A percentile compares a stretch with the other conserved stretches of the same genome.
These are phyloP conservation scores for Eidolon helvum DNA, from an alignment of 2,113 vertebrate genomes.

Conservation along the genomic window DNA sequence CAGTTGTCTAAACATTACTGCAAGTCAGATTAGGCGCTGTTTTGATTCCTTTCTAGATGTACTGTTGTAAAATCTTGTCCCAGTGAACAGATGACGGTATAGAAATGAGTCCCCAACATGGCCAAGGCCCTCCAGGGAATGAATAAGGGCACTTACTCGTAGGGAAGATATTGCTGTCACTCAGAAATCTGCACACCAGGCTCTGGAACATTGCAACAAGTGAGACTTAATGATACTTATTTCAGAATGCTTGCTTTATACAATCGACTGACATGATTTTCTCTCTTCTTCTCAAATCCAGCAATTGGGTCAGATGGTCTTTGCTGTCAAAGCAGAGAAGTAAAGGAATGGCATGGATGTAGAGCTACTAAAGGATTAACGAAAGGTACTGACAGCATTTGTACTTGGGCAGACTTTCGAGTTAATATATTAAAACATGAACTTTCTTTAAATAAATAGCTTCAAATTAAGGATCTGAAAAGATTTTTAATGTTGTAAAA, in stretches of 20 bases:
- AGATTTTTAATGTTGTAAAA: background rate
- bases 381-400: slow-evolving; percentile 87
- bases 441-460: background rate
- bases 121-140: background rate
- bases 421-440: background rate
- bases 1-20: background rate
- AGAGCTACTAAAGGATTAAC: slow-evolving; percentile 92
- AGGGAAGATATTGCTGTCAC: background rate
- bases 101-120: background rate
- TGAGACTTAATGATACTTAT: background rate
- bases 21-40: background rate
- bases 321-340: slow-evolving; percentile 97
- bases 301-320: slow-evolving; percentile 96
- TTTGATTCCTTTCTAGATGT: background rate
- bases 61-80: background rate
- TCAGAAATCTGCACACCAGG: background rate
- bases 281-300: slow-evolving; percentile 71
- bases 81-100: background rate
- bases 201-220: background rate
- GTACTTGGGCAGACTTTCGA: accelerated
- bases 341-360: slow-evolving; percentile 99
- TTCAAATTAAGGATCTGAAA: background rate
- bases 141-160: background rate
- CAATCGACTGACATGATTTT: background rate
- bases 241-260: background rate